A percentile compares a stretch with the other conserved stretches of the same genome.
Conservation (phyloP, 2,113 vertebrate genomes). For the Oreochromis spilurus region DNA sequence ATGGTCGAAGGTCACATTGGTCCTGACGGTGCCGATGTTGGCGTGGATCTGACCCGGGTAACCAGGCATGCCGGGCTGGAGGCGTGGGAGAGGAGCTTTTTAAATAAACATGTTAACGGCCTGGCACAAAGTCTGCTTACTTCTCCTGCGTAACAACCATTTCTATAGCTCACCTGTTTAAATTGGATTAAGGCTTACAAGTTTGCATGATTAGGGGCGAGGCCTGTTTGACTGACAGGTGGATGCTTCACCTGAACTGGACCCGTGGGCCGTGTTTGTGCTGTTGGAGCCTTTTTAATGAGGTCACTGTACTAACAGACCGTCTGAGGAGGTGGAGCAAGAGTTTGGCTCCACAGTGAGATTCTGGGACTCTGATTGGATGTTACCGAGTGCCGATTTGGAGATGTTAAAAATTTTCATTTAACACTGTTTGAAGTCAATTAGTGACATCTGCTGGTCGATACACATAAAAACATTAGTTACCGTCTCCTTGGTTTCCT, state of each 20-base stretch:
- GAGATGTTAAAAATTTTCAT: not conserved
- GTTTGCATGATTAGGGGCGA: not conserved
- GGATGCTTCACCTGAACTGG: not conserved
- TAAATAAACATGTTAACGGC: not conserved
- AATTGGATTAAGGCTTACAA: not conserved
- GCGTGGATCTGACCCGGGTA: slow-evolving; percentile 62
- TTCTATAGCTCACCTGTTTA: not conserved
- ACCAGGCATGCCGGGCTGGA: not conserved
- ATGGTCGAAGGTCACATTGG: slow-evolving; percentile 62
- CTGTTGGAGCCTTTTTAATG: not conserved
- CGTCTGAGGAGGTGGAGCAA: not conserved
- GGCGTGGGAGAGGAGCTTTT: not conserved
- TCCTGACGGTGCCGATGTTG: slow-evolving; percentile 54
- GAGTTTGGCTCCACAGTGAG: not conserved
- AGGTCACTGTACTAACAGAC: not conserved
- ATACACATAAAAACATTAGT: not conserved
- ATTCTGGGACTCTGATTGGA: not conserved
- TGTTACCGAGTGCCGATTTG: not conserved
- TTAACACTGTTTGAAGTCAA: not conserved
- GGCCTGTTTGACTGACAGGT: not conserved
- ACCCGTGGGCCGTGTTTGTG: not conserved
- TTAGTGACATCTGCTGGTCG: not conserved
- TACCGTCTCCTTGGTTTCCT: not conserved
- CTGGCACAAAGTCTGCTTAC: not conserved
- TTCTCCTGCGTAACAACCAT: not conserved